These are phyloP conservation scores for Philotrypesis tridentata DNA, from an alignment of 1,140 invertebrate genomes.

Conservation along the genomic window DNA sequence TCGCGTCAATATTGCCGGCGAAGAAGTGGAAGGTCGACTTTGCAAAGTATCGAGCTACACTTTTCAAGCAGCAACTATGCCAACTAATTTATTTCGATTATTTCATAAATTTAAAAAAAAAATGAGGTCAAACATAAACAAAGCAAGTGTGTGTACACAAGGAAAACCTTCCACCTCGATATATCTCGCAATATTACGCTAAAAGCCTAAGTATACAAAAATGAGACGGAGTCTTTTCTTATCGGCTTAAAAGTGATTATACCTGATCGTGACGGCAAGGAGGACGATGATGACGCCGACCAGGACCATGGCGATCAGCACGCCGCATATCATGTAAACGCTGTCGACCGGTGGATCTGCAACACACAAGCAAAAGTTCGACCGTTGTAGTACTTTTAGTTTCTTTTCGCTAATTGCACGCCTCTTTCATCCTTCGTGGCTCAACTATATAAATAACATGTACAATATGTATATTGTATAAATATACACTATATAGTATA, in stretches of 20 bases:
- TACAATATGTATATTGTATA: too few relatives aligned
- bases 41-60: background rate
- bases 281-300: constrained; percentile 85
- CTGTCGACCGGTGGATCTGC: constrained; percentile 85
- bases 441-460: too few relatives aligned
- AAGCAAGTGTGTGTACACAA: background rate
- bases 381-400: background rate
- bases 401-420: background rate
- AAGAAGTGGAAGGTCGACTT: background rate
- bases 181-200: background rate
- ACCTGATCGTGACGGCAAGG: constrained; percentile 86
- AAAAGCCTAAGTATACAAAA: background rate
- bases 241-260: constrained; percentile 62
- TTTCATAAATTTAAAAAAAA: background rate
- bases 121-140: background rate
- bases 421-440: background rate
- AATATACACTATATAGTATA: too few relatives aligned
- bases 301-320: constrained; percentile 85
- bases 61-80: too few relatives aligned
- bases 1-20: background rate
- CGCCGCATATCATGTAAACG: constrained; percentile 86
- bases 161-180: background rate
- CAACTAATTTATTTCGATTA: too few relatives aligned
- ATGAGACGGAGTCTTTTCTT: constrained; percentile 7
- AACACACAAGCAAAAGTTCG: constrained; percentile 62